Evolutionary conservation across 1,140 invertebrate species (phyloP), one percentile per base, ranked within the genome.

Genomic region (Gonioctena quinquepunctata): DNA sequence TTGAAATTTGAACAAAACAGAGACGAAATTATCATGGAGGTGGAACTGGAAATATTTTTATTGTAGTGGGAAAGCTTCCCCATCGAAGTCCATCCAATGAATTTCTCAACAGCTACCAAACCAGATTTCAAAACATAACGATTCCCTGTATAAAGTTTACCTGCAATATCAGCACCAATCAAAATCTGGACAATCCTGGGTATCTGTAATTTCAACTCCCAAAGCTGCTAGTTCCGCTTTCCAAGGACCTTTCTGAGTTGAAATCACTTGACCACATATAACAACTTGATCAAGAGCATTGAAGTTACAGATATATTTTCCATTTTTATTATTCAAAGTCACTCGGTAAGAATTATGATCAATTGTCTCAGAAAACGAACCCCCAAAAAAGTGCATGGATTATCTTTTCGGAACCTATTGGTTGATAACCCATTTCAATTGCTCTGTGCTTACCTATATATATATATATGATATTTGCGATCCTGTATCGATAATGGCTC

Each of bases 81-180:
- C 33, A 1, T 42, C 11, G n/a, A n/a, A 13, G n/a, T 42, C 33
- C 33, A 42, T 3, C 11, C 33, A 2, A 42, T 13, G n/a, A 2
- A 3, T 42, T 2, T 59, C 64, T 83, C 77, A 0, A 80, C 69
- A 0, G 77, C 79, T 0, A 60, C 67, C 5, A 71, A 52, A 3
- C 78, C 74, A 67, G 57, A 56, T 49, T 21, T 26, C 19, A 77
- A 60, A 5, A 48, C 2, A 13, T 76, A 25, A 8, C 62, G 33
- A 27, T 25, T n/a, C 2, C 66, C 73, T 0, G 83, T 82, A 0
- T 78, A 54, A 5, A 82, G 60, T 64, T 76, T 79, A 13, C 76
- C 79, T 4, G 73, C 71, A 18, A 82, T 25, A 62, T 83, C 76
- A n/a, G 78, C 70, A 0, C 77, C 80, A 25, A 81, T 78, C 11